These are phyloP conservation scores for Drosophila paracracens DNA, from an alignment of 2,888 invertebrate species.

Conservation along the genomic window DNA sequence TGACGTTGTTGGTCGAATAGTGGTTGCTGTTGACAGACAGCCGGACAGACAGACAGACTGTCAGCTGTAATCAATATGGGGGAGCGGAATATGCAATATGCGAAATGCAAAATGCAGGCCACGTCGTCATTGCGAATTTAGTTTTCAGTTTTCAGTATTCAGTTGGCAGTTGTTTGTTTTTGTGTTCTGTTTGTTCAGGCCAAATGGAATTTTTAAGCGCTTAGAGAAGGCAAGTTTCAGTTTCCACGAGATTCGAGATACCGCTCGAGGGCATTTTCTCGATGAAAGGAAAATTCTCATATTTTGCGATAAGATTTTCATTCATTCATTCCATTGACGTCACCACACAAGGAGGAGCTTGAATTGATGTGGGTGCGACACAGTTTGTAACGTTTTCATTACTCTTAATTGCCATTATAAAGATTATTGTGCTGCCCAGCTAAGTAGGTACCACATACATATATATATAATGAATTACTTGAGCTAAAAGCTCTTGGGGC, in stretches of 20 bases:
- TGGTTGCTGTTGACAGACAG: slow-evolving; percentile 20
- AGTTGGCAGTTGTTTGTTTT: slow-evolving; percentile 1
- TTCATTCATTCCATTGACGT: slow-evolving; percentile 17
- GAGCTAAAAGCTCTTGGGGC: slow-evolving; percentile 10
- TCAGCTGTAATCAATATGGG: slow-evolving; percentile 32
- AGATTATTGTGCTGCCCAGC: slow-evolving; percentile 17
- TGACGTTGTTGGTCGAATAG: slow-evolving; percentile 1
- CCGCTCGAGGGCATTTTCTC: slow-evolving; percentile 3
- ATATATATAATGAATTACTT: neutral
- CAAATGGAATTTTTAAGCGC: slow-evolving; percentile 55
- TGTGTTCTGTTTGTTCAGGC: slow-evolving; percentile 37
- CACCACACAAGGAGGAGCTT: neutral
- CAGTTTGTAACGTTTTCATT: slow-evolving; percentile 53
- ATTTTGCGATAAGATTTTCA: slow-evolving; percentile 30
- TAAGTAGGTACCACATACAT: neutral
- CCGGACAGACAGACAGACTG: neutral
- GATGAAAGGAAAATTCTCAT: slow-evolving; percentile 29
- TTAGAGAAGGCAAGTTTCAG: slow-evolving; percentile 7
- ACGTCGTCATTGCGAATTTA: slow-evolving; percentile 41
- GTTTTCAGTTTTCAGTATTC: slow-evolving; percentile 20
- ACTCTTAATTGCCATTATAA: slow-evolving; percentile 37
- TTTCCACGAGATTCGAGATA: slow-evolving; percentile 3
- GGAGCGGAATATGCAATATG: slow-evolving; percentile 5
- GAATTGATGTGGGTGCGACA: slow-evolving; percentile 28
- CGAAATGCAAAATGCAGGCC: slow-evolving; percentile 47